Percentiles rank a stretch among this genome's conserved stretches.
phyloP scores from a whole-genome alignment of 2,888 invertebrate species.

The Therioaphis trifolii region DNA sequence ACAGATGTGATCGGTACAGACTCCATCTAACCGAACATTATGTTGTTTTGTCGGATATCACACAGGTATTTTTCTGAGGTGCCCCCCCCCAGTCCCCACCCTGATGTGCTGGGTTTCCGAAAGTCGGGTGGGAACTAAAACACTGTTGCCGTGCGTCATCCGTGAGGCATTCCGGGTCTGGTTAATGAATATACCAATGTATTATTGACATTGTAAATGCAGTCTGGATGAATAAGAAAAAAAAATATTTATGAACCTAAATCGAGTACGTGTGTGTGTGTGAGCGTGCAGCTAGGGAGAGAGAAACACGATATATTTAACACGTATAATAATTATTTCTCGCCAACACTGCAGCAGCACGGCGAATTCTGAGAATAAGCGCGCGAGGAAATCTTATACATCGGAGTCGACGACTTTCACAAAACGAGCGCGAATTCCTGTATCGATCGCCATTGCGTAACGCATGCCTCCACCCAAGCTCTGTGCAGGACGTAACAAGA shows the following conservation, averaged over 20 bases:
- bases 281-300: background rate
- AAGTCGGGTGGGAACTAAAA: background rate
- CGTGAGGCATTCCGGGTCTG: slow-evolving; percentile 21
- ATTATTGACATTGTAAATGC: no score
- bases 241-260: no score
- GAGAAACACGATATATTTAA: no score
- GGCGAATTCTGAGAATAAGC: background rate
- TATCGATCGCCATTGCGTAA: background rate
- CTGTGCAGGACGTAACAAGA: background rate
- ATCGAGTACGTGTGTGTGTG: no score
- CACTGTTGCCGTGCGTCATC: background rate
- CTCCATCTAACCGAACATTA: no score
- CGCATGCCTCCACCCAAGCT: background rate
- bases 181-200: background rate
- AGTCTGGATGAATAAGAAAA: no score
- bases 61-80: no score
- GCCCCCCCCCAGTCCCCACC: no score
- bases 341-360: background rate
- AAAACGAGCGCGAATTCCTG: background rate
- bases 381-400: background rate
- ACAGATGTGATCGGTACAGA: background rate
- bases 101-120: slow-evolving; percentile 13
- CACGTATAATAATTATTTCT: background rate
- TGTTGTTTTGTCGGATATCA: no score
- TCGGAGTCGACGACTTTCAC: background rate